phyloP scores from a whole-genome alignment of 2,113 vertebrate genomes.

The Chiloscyllium plagiosum region DNA sequence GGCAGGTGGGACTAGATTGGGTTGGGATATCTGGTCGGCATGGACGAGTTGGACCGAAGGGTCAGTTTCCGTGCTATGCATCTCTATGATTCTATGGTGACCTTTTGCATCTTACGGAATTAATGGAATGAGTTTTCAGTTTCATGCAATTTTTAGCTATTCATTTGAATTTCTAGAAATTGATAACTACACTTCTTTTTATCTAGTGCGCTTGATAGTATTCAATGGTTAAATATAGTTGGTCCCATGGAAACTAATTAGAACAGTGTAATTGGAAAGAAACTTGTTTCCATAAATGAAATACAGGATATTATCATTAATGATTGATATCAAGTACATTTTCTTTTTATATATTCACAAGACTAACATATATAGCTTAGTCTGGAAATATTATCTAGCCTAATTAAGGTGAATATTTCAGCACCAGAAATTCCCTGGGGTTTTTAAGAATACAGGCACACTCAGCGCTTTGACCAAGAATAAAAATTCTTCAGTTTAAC shows the following conservation, averaged over 20 bases:
- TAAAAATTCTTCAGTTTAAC: constrained; percentile 18
- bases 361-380: background rate
- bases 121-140: constrained; percentile 12
- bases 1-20: no score
- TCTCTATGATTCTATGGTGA: no score
- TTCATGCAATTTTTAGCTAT: constrained; percentile 11
- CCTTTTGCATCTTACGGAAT: constrained; percentile 1
- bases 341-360: constrained; percentile 19
- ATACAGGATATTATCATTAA: constrained; percentile 26
- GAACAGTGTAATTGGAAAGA: constrained; percentile 17
- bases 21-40: no score
- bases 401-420: constrained; percentile 31
- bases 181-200: background rate
- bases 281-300: constrained; percentile 33
- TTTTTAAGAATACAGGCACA: background rate
- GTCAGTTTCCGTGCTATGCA: no score
- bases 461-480: background rate
- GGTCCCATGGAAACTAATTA: constrained; percentile 38
- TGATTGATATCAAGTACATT: constrained; percentile 35
- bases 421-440: background rate
- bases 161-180: constrained; percentile 34
- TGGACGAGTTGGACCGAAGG: no score
- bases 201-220: background rate
- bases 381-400: constrained; percentile 17
- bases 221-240: constrained; percentile 30